A percentile compares a stretch with the other conserved stretches of the same genome.
These are phyloP conservation scores for Procavia capensis DNA, from an alignment of 2,113 vertebrate species.

Conservation along the genomic window DNA sequence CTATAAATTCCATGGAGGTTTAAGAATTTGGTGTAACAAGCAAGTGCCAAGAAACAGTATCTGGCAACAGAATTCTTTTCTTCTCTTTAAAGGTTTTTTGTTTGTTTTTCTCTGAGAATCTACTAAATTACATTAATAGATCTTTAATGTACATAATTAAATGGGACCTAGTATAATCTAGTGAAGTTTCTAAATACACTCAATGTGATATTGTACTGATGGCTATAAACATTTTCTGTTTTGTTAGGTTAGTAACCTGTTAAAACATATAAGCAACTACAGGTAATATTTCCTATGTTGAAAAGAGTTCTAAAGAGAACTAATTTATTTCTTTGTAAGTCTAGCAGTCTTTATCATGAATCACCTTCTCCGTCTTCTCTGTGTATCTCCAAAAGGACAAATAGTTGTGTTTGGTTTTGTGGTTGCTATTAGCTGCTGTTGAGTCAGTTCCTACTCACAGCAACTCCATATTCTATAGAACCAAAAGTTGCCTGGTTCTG, in stretches of 20 bases:
- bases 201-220: not conserved
- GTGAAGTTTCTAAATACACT: not conserved
- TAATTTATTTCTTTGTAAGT: not conserved
- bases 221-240: not conserved
- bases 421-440: not conserved
- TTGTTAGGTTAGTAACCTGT: not conserved
- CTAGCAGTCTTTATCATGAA: not conserved
- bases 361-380: not conserved
- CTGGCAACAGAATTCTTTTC: not conserved
- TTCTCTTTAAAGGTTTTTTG: conserved; percentile 64
- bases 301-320: not conserved
- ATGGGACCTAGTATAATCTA: not conserved
- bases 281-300: not conserved
- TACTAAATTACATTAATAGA: not conserved
- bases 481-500: not conserved
- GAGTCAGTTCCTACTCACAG: not conserved
- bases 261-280: not conserved
- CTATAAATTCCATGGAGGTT: not conserved
- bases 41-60: not conserved
- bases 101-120: conserved; percentile 9
- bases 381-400: not conserved
- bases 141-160: not conserved
- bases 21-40: conserved; percentile 19
- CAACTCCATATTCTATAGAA: not conserved
- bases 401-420: not conserved